Base-by-base conservation (phyloP, 1,140 invertebrate genomes). In the Patella vulgata region DNA sequence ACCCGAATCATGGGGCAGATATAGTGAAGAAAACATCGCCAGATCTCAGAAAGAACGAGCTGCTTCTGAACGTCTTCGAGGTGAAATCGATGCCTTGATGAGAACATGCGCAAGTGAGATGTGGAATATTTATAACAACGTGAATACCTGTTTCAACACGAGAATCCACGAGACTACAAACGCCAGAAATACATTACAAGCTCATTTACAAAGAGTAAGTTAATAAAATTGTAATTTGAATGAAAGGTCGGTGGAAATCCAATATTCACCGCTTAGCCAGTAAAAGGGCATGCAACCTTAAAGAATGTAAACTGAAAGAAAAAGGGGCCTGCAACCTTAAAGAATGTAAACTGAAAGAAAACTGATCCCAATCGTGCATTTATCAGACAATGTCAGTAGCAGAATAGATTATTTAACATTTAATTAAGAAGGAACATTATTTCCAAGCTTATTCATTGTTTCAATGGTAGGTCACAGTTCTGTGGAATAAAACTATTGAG, bases 81-180 rank as follows among this genome's bases (percentile, higher is more conserved):
- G 86, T 19, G 91, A 92, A 73, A 88, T 91, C n/a, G 93, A 96
- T 64, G 89, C 91, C 72, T 82, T 93, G 47, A 89, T 96, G 9
- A 92, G 92, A 80, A 87, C 90, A 55, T 89, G 91, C 28, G 90
- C 92, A 30, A 90, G 91, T 71, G 90, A 93, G 70, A 93, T 95
- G 78, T 96, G 94, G 94, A 91, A 93, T 81, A 87, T 91, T 58
- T 96, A 94, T 93, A 94, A 90, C 77, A 89, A 89, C 69, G 81
- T 81, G 8, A 82, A 82, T 64, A 80, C 80, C 28, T 52, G 71
- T 3, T 79, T 82, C 65, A 78, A 79, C 57, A 63, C 69, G 17
- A 68, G 79, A 57, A 70, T 80, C 50, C 66, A 74, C 40, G 79
- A 82, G 63, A 72, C 71, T 17, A 77, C 71, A 6, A 77, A 82